These are phyloP conservation scores for Dinoponera quadriceps DNA, from an alignment of 1,140 invertebrate genomes.

Conservation along the genomic window DNA sequence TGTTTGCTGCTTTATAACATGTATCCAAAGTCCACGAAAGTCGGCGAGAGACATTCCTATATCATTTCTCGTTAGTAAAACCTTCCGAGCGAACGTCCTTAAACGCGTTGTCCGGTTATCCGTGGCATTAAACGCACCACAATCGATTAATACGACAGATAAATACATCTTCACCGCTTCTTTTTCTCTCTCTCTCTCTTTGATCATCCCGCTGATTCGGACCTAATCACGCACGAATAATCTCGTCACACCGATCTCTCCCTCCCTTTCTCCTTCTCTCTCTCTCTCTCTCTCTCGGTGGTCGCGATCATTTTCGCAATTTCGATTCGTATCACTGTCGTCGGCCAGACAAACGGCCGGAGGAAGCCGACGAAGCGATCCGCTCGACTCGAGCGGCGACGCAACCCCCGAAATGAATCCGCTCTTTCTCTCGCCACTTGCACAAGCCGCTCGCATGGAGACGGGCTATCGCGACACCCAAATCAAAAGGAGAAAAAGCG, in stretches of 20 bases:
- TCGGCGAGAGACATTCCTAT: no score
- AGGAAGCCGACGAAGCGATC: neutral
- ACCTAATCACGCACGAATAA: constrained; percentile 40
- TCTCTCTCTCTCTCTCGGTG: neutral
- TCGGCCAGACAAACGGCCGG: no score
- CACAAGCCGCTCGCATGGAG: constrained; percentile 57
- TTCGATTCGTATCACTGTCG: neutral
- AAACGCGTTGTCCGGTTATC: constrained; percentile 19
- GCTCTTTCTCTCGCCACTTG: constrained; percentile 39
- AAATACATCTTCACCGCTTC: constrained; percentile 45
- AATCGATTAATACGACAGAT: constrained; percentile 40
- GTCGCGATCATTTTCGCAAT: neutral
- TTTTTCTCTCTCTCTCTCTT: no score
- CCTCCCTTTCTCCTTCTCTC: no score
- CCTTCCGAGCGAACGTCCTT: neutral
- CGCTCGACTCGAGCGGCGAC: constrained; percentile 24
- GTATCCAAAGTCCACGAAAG: no score
- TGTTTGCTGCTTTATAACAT: no score
- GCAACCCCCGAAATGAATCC: constrained; percentile 42
- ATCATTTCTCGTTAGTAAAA: constrained; percentile 46
- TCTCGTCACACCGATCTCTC: constrained; percentile 34
- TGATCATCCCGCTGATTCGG: constrained; percentile 20
- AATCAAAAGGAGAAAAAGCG: constrained; percentile 74
- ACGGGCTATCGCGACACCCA: constrained; percentile 75
- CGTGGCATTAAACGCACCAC: neutral